Percentiles rank a stretch among this genome's conserved stretches.
phyloP scores from a whole-genome alignment of 2,888 invertebrate genomes.

The Amphimallon solstitiale region DNA sequence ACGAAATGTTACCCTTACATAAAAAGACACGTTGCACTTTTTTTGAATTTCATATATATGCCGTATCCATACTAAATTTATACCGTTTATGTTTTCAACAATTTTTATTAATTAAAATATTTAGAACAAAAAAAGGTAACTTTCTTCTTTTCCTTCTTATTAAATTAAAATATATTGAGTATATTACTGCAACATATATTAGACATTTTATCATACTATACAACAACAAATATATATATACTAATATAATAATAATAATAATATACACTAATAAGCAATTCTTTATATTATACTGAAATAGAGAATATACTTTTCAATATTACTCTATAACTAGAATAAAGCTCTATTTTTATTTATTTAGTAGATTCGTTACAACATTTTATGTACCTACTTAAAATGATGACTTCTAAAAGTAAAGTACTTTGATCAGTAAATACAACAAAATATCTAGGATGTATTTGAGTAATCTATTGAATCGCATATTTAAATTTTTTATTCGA shows the following conservation, averaged over 20 bases:
- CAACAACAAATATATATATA: neutral
- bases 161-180: neutral
- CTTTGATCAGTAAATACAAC: neutral
- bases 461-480: neutral
- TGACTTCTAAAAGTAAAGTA: neutral
- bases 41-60: no score
- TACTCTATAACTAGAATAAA: conserved; percentile 4
- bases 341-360: conserved; percentile 6
- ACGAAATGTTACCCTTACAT: no score
- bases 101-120: no score
- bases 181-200: neutral
- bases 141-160: neutral
- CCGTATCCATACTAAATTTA: no score
- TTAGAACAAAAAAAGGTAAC: no score
- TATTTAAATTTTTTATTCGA: conserved; percentile 13
- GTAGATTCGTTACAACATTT: neutral
- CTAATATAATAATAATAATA: no score
- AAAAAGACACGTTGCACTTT: no score
- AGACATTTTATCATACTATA: neutral
- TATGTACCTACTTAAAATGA: neutral
- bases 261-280: no score
- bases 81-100: no score
- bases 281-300: no score
- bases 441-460: neutral
- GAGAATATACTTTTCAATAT: conserved; percentile 7